Conservation (phyloP, 2,113 vertebrate species). For the Nothocercus julius region DNA sequence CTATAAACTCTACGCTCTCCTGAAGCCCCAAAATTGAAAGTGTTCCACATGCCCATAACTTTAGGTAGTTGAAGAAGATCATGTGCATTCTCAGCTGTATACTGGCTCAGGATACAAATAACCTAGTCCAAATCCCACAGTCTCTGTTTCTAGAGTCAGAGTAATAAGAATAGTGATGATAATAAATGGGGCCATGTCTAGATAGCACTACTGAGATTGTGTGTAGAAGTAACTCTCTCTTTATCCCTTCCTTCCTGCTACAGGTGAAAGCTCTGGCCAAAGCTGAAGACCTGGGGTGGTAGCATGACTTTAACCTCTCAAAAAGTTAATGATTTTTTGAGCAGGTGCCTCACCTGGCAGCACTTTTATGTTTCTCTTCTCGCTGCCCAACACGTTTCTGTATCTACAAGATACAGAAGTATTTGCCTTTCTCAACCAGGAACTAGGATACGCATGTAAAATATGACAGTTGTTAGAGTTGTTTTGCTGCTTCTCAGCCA, state of each 20-base stretch:
- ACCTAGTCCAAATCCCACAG: not conserved
- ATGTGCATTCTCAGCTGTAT: not conserved
- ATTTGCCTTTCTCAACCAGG: not conserved
- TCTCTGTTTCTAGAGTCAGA: not conserved
- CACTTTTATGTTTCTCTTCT: not conserved
- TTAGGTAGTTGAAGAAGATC: not conserved
- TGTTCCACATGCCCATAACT: accelerated
- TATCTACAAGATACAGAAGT: not conserved
- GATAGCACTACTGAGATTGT: not conserved
- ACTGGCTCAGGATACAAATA: not conserved
- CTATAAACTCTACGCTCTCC: not conserved
- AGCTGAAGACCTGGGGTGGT: not conserved
- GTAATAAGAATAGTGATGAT: not conserved
- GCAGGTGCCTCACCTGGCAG: not conserved
- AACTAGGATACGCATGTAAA: not conserved
- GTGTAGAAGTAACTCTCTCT: not conserved
- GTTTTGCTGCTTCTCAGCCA: not conserved
- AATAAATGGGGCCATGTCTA: not conserved
- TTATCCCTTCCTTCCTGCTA: not conserved
- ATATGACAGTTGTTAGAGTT: not conserved
- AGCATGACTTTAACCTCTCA: not conserved
- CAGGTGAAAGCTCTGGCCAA: not conserved
- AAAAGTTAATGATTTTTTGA: not conserved
- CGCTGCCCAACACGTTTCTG: not conserved
- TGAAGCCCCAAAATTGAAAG: not conserved